A percentile compares a stretch with the other conserved stretches of the same genome.
Conservation (phyloP, 2,113 vertebrate species). For the Dipodomys spectabilis region DNA sequence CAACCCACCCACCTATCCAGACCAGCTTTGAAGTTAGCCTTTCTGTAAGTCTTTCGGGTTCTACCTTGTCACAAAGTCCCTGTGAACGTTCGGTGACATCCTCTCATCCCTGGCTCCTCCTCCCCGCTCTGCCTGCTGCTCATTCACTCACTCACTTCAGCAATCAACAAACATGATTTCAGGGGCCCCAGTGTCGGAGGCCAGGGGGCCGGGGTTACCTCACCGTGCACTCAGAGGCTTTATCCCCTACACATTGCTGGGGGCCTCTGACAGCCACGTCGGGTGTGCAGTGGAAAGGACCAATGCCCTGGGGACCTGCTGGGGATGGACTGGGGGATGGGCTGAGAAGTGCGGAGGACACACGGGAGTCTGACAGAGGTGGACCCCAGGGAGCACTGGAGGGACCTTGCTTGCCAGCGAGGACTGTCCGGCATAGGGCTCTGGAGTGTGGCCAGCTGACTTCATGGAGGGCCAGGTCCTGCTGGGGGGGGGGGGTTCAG, state of each 20-base stretch:
- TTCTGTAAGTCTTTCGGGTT: background rate
- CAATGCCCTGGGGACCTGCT: background rate
- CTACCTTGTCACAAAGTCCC: too few species aligned
- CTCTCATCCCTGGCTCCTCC: too few species aligned
- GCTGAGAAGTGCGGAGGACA: background rate
- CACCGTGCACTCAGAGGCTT: background rate
- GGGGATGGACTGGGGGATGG: too few species aligned
- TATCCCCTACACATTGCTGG: background rate
- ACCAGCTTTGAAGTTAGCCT: background rate
- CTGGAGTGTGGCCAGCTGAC: background rate
- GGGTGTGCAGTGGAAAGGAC: background rate
- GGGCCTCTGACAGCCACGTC: background rate
- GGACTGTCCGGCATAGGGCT: too few species aligned
- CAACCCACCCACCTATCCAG: background rate
- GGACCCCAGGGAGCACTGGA: too few species aligned
- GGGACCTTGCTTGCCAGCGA: too few species aligned
- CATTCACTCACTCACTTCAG: background rate
- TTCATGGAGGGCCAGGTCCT: background rate
- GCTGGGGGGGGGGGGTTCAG: too few species aligned
- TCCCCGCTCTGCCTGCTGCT: background rate
- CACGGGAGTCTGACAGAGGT: too few species aligned
- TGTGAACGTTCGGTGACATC: too few species aligned
- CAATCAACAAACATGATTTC: background rate
- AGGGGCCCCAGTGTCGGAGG: background rate
- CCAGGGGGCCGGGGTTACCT: background rate